Base-by-base conservation (phyloP, 2,797 vertebrate genomes). In the Gephyroberyx darwinii region DNA sequence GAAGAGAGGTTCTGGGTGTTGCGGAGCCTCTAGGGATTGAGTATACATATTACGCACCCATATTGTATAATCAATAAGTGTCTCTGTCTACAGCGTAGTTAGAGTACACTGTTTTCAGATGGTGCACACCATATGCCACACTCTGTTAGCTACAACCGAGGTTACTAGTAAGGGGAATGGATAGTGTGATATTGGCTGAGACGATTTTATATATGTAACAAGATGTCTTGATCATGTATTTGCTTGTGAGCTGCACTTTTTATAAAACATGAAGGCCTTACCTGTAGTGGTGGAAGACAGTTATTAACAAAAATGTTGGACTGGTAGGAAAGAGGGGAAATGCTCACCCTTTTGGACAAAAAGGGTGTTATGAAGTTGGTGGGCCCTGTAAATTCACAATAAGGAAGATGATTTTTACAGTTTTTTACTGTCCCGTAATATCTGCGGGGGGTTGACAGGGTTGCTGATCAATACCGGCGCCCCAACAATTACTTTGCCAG, bases 21-120 rank as follows among this genome's bases (percentile, higher is more conserved):
- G 53, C 76, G 58, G 39, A 81, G 60, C 48, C 77, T 67, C 75
- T 53, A 30, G 71, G 75, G 80, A 51, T 54, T 75, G 51, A 75
- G 51, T 66, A 70, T 71, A 84, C 66, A 77, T 71, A 78, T 82
- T 57, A 81, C 65, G 31, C 77, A 67, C 68, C 63, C 69, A 74
- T 75, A 78, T 82, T 76, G 68, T 70, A 47, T 68, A 78, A 41
- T 26, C 77, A 82, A 77, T 78, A 81, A 85, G 85, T 80, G 77
- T 78, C 70, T 69, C 45, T 30, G 45, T 78, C 60, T 78, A 72
- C 59, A 65, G 73, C 59, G 54, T 74, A 71, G 57, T 77, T 51
- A 73, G 67, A 76, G 61, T 37, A 69, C 69, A 71, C 16, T 16
- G 26, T 76, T 86, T 75, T 81, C 71, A 80, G 73, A 80, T 77